These are phyloP conservation scores for Drosophila macrospina DNA, from an alignment of 2,888 invertebrate species.

Conservation along the genomic window DNA sequence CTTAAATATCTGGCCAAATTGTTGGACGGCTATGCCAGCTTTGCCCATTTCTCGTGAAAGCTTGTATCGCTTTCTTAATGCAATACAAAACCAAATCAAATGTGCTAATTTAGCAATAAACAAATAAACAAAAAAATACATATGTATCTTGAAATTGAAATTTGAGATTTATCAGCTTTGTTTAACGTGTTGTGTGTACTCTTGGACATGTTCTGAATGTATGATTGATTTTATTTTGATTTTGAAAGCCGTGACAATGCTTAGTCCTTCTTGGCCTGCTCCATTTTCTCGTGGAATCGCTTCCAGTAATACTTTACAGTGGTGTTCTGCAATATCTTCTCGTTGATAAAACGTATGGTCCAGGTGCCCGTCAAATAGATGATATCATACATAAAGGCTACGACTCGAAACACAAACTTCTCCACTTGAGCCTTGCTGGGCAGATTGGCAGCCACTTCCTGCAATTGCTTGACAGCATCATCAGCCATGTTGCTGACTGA, in stretches of 20 bases:
- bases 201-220: conserved; percentile 2
- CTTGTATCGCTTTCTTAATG: conserved; percentile 6
- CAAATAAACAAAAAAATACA: conserved; percentile 13
- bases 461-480: conserved; percentile 57
- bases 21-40: conserved; percentile 54
- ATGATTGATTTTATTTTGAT: background rate
- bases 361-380: conserved; percentile 58
- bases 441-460: conserved; percentile 57
- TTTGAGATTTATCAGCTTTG: conserved; percentile 44
- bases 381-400: conserved; percentile 80
- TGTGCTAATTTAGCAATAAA: conserved; percentile 17
- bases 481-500: conserved; percentile 9
- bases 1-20: conserved; percentile 70
- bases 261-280: conserved; percentile 75
- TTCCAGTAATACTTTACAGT: conserved; percentile 71
- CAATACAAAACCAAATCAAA: conserved; percentile 7
- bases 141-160: conserved; percentile 24
- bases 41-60: conserved; percentile 40
- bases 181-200: conserved; percentile 9
- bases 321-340: conserved; percentile 66
- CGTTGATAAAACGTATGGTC: conserved; percentile 58
- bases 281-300: conserved; percentile 78
- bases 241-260: background rate
- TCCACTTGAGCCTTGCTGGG: conserved; percentile 81
- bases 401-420: conserved; percentile 76